phyloP scores from a whole-genome alignment of 2,888 invertebrate genomes.

The Anthrax anthrax region DNA sequence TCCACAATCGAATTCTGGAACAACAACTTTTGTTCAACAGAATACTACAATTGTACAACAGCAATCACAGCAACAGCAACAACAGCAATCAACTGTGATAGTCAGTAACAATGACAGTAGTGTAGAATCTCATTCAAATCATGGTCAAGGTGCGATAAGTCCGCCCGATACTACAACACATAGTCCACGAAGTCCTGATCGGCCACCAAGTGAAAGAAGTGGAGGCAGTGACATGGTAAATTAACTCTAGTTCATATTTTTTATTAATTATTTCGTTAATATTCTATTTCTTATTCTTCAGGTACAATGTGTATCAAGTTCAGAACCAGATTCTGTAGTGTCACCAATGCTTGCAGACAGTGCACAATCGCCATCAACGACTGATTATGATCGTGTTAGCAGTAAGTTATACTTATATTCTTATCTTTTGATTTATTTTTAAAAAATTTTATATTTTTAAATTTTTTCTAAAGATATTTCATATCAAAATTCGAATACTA shows the following conservation, averaged over 20 bases:
- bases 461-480: slow-evolving; percentile 15
- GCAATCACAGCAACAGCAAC: slow-evolving; percentile 40
- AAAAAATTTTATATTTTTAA: too few relatives aligned
- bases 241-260: slow-evolving; percentile 1
- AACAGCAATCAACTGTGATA: slow-evolving; percentile 8
- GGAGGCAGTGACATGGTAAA: slow-evolving; percentile 34
- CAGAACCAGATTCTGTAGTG: slow-evolving; percentile 59
- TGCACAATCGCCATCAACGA: slow-evolving; percentile 31
- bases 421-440: neutral
- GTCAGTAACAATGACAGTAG: neutral
- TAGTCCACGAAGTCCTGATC: slow-evolving; percentile 53
- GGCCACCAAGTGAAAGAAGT: slow-evolving; percentile 32
- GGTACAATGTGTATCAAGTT: slow-evolving; percentile 81
- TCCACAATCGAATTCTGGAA: slow-evolving; percentile 32
- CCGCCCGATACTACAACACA: slow-evolving; percentile 78
- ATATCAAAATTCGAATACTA: slow-evolving; percentile 23
- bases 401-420: slow-evolving; percentile 17
- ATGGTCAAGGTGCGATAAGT: slow-evolving; percentile 38
- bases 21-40: slow-evolving; percentile 68
- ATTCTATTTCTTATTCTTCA: slow-evolving; percentile 22
- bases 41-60: slow-evolving; percentile 76
- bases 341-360: slow-evolving; percentile 30
- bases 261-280: neutral
- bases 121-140: slow-evolving; percentile 34
- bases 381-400: slow-evolving; percentile 26